Evolutionary conservation across 1,140 invertebrate genomes (phyloP), one percentile per base, ranked within the genome.

Genomic region (Delia radicum): DNA sequence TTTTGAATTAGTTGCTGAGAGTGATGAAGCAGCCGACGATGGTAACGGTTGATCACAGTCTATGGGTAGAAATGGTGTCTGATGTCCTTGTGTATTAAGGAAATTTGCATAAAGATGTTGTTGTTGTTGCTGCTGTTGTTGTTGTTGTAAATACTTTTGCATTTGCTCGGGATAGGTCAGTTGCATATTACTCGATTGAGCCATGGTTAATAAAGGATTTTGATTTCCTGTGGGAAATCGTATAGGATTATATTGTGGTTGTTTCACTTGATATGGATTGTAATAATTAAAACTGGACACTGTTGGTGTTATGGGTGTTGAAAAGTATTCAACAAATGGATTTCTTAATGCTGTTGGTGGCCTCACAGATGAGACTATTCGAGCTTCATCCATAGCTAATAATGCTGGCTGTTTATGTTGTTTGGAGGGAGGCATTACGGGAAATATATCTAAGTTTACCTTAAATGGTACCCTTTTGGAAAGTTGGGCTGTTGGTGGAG

Each of bases 381-480:
- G 73, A 0, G 63, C 62, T 37, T 76, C 77, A 37, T 78, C 77
- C 24, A 71, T 48, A 21, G 71, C 37, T 12, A 55, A 75, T 7
- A 27, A 37, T 4, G 61, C 27, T 10, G 61, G 48, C 2, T 37
- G 18, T 18, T 75, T 78, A 6, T 37, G 61, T 29, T 75, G 62
- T 33, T 74, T 78, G 12, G 77, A 26, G 5, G 77, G 74, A 2
- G 77, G 75, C 72, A 84, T 18, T 21, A 85, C 81, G 0, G 83
- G 83, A 72, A 83, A 85, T 15, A 85, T 85, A 18, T 85, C 83
- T 18, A 85, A 61, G 72, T 85, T 85, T 0, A 85, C 61, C 74
- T 85, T 85, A 24, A 85, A 83, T 0, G 83, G 83, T 13, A 85
- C 75, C 8, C 83, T 67, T 31, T 82, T 84, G 6, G 78, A 76